Conservation (phyloP, 2,797 vertebrate species). For the Enteromius unitaeniatus region DNA sequence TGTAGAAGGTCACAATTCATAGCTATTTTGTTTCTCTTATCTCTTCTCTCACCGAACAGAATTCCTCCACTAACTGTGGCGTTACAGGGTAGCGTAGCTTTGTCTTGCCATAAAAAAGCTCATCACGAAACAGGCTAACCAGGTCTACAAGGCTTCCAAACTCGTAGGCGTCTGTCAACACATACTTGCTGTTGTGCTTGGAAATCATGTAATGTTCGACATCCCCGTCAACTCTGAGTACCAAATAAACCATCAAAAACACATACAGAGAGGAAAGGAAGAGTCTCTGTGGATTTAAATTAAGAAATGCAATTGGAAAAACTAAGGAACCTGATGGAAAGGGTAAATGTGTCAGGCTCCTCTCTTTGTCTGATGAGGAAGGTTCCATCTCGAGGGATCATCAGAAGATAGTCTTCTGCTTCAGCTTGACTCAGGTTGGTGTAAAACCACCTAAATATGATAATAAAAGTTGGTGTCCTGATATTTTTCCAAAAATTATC, state of each 20-base stretch:
- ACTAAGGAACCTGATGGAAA: slow-evolving; percentile 5
- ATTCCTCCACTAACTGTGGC: slow-evolving; percentile 86
- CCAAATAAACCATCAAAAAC: slow-evolving; percentile 30
- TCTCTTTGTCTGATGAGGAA: slow-evolving; percentile 92
- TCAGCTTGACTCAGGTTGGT: slow-evolving; percentile 91
- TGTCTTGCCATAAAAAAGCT: slow-evolving; percentile 92
- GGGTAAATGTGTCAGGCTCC: background rate
- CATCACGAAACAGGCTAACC: slow-evolving; percentile 90
- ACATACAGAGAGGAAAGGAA: background rate
- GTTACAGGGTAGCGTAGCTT: slow-evolving; percentile 94
- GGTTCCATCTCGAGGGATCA: slow-evolving; percentile 94
- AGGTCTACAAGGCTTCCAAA: slow-evolving; percentile 95
- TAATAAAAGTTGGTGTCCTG: background rate
- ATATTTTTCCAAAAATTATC: background rate
- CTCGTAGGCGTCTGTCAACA: slow-evolving; percentile 89
- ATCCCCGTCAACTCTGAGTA: slow-evolving; percentile 87
- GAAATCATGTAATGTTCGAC: slow-evolving; percentile 94
- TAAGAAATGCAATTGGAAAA: background rate
- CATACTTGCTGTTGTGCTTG: slow-evolving; percentile 84
- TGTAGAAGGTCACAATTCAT: background rate
- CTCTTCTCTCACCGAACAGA: slow-evolving; percentile 80
- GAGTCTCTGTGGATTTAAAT: too few species aligned
- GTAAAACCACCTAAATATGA: slow-evolving; percentile 90
- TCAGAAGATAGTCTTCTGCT: slow-evolving; percentile 92
- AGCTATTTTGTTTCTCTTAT: background rate